Base-by-base conservation (phyloP, 2,113 vertebrate genomes). In the Cephalopholis sonnerati region DNA sequence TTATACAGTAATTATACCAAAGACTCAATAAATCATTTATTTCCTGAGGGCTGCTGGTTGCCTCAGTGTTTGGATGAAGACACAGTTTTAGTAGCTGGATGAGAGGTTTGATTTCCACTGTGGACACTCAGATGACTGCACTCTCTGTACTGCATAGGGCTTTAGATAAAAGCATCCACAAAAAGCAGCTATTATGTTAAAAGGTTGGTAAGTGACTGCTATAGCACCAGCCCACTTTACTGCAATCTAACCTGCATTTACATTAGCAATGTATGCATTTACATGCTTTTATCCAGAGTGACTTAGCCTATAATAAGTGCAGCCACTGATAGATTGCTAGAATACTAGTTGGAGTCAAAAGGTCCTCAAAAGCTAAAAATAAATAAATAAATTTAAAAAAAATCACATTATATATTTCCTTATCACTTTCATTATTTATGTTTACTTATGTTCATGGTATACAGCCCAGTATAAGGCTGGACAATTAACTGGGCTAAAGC, bases 121-220 rank as follows among this genome's bases (percentile, higher is more conserved):
- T 44, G 22, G 32, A 20, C 36, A 6, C 59, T 51, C 58, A 17
- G 7, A 50, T 36, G 44, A 24, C 39, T 55, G 53, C 25, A 50
- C 24, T 27, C 36, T 46, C 18, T 3, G 27, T n/a, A 13, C 50
- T 39, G 39, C 4, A 7, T 48, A 22, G 11, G 39, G 24, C 62
- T 66, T 50, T 18, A 55, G 24, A n/a, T 75, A 82, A 69, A 75
- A 44, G 72, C 64, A 44, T 29, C 64, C 36, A 62, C 29, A 54
- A 55, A 58, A 29, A 46, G 59, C 63, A 41, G 18, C 58, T n/a
- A 57, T 82, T 71, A 71, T 50, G 66, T 57, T 70, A 65, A 77
- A 71, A 64, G 65, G 58, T 70, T 55, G 22, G 50, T 39, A 39
- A 76, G 51, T 82, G 81, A 46, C 55, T 59, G 54, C 53, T 81